phyloP scores from a whole-genome alignment of 2,113 vertebrate genomes.

The Grallaria varia region DNA sequence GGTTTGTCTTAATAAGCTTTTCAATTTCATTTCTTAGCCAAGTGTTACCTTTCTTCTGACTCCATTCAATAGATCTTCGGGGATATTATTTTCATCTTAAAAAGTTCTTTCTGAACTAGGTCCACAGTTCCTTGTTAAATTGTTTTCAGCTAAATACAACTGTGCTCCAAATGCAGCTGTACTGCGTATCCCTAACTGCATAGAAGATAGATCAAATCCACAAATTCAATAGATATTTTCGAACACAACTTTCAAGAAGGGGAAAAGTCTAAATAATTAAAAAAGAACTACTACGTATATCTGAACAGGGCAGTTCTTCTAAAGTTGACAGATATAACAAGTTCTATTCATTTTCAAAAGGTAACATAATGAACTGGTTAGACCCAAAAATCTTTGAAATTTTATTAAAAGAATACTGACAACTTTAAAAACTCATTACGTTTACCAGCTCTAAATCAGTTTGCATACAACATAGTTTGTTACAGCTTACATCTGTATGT shows the following conservation, averaged over 20 bases:
- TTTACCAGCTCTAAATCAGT: neutral
- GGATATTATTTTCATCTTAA: neutral
- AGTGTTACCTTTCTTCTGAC: neutral
- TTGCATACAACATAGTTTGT: neutral
- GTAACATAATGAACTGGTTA: neutral
- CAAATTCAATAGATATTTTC: neutral
- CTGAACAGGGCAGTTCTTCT: neutral
- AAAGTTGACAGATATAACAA: neutral
- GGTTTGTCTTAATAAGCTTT: slow-evolving; percentile 8
- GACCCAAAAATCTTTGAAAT: neutral
- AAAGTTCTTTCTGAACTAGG: neutral
- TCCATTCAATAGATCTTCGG: neutral
- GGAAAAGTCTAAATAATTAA: neutral
- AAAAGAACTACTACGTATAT: neutral
- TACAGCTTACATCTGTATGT: neutral
- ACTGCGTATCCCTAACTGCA: neutral
- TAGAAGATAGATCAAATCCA: neutral
- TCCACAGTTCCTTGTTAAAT: neutral
- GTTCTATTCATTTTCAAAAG: neutral
- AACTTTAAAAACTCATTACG: neutral
- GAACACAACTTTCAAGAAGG: neutral
- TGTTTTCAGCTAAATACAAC: neutral
- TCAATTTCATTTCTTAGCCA: neutral
- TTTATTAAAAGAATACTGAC: neutral
- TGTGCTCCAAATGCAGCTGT: neutral